Conservation (phyloP, 2,888 invertebrate genomes). For the Agriopis leucophaearia region DNA sequence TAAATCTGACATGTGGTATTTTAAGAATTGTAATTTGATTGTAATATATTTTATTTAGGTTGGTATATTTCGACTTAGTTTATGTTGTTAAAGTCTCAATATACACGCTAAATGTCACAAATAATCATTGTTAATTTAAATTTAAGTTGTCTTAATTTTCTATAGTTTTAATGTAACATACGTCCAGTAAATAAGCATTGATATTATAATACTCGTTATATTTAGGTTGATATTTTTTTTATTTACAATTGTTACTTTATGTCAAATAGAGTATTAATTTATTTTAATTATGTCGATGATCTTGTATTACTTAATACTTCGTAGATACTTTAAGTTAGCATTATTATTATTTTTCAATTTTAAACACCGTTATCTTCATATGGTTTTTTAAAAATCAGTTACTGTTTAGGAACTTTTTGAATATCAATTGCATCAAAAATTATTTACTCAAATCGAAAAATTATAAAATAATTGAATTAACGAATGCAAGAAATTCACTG, state of each 20-base stretch:
- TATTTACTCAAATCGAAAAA: not conserved
- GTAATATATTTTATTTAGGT: no score
- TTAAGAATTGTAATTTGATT: no score
- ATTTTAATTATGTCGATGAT: slow-evolving; percentile 13
- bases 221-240: slow-evolving; percentile 33
- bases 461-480: not conserved
- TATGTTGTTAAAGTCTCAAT: not conserved
- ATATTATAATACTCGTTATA: slow-evolving; percentile 41
- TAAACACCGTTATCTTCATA: no score
- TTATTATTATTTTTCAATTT: not conserved
- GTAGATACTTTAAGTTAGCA: slow-evolving; percentile 8
- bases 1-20: no score
- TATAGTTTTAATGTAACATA: slow-evolving; percentile 19
- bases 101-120: not conserved
- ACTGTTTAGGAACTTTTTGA: not conserved
- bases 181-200: slow-evolving; percentile 37
- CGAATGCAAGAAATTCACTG: slow-evolving; percentile 15
- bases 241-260: slow-evolving; percentile 36
- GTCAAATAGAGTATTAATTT: slow-evolving; percentile 27
- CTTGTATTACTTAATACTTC: slow-evolving; percentile 20
- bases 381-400: not conserved
- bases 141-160: slow-evolving; percentile 3
- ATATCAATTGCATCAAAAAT: not conserved
- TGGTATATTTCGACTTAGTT: not conserved
- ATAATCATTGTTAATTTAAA: not conserved